phyloP scores from a whole-genome alignment of 2,113 vertebrate species.

The Takifugu bimaculatus region DNA sequence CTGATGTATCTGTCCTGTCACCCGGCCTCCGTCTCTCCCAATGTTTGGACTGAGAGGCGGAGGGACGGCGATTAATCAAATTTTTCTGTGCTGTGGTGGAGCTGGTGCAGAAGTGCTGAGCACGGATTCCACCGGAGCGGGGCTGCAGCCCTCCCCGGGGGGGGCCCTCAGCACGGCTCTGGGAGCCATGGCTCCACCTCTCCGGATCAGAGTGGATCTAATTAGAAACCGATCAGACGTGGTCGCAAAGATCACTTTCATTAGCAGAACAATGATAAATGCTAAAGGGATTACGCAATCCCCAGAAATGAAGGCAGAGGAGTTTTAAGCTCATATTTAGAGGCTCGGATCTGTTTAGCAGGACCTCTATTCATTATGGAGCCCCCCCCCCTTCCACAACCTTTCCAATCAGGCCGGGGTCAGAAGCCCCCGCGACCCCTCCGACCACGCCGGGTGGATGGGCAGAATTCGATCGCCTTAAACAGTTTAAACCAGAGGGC shows the following conservation, averaged over 20 bases:
- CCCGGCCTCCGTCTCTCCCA: slow-evolving; percentile 61
- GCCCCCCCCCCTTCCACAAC: slow-evolving; percentile 31
- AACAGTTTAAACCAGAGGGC: slow-evolving; percentile 72
- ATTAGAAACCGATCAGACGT: slow-evolving; percentile 60
- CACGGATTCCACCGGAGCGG: slow-evolving; percentile 33
- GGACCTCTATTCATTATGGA: slow-evolving; percentile 59
- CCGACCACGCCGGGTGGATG: slow-evolving; percentile 65
- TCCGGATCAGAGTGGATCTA: slow-evolving; percentile 60
- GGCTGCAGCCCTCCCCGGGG: slow-evolving; percentile 33
- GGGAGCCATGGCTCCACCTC: slow-evolving; percentile 32
- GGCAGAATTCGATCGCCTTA: slow-evolving; percentile 72
- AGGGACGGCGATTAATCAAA: slow-evolving; percentile 67
- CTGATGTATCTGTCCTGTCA: slow-evolving; percentile 72
- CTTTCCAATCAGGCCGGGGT: slow-evolving; percentile 67
- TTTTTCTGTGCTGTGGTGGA: slow-evolving; percentile 61
- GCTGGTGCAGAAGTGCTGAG: slow-evolving; percentile 66
- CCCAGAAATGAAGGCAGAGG: slow-evolving; percentile 26
- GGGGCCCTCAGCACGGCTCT: slow-evolving; percentile 47
- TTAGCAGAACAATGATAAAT: slow-evolving; percentile 56
- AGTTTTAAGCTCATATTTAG: slow-evolving; percentile 41
- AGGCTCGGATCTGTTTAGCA: slow-evolving; percentile 52
- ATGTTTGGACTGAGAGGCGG: slow-evolving; percentile 69
- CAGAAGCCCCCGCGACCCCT: slow-evolving; percentile 64
- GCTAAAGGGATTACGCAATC: slow-evolving; percentile 48
- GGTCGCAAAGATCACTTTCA: slow-evolving; percentile 63